Conservation (phyloP, 2,113 vertebrate genomes). For the Protomyctophum bolini region DNA sequence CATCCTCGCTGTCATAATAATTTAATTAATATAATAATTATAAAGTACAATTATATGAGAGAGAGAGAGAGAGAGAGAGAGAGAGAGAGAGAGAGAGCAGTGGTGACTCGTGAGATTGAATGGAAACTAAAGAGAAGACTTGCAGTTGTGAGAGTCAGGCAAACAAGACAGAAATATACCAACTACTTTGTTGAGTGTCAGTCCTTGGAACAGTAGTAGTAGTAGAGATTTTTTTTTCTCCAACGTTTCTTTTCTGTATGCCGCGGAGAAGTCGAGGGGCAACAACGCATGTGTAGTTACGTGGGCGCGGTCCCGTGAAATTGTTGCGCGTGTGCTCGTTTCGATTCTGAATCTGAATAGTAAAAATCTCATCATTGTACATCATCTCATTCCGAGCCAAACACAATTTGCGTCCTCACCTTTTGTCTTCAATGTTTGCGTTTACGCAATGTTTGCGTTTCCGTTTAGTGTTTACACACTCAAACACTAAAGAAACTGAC, state of each 20-base stretch:
- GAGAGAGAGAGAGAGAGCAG: constrained; percentile 14
- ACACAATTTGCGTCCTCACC: no score
- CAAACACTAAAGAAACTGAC: no score
- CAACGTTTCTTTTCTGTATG: neutral
- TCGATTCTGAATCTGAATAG: no score
- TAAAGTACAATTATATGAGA: constrained; percentile 54
- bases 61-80: constrained; percentile 10
- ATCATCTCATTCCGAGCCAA: no score
- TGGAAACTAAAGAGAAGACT: neutral
- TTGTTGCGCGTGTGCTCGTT: no score
- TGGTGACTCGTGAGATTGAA: neutral
- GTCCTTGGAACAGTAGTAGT: neutral
- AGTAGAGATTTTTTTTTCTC: neutral
- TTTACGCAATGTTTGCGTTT: no score
- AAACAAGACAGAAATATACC: neutral
- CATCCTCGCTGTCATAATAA: constrained; percentile 47
- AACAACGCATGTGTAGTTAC: no score
- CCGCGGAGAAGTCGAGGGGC: no score
- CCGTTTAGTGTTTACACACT: no score
- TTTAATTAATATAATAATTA: constrained; percentile 62
- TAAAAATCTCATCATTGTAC: no score
- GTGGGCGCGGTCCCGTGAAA: no score
- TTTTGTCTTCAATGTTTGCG: no score
- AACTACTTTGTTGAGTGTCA: neutral
- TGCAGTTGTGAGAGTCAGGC: neutral